phyloP scores from a whole-genome alignment of 2,797 vertebrate genomes.

The Momotus momota region DNA sequence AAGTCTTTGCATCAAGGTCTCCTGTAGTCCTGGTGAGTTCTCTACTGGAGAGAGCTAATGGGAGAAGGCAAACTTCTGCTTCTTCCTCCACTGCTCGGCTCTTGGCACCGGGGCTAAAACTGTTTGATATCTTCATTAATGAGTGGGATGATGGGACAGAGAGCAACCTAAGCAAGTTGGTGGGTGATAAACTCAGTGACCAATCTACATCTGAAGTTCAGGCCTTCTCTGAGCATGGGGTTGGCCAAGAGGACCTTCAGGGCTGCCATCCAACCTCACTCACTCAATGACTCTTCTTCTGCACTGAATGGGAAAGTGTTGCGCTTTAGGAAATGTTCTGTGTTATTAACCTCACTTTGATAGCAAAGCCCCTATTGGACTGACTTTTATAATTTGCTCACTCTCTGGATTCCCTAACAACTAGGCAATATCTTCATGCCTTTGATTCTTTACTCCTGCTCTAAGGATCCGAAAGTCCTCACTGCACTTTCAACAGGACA shows the following conservation, averaged over 20 bases:
- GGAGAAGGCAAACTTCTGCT: neutral
- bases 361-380: neutral
- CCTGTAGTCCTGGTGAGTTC: neutral
- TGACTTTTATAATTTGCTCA: neutral
- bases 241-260: neutral
- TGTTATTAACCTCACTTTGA: neutral
- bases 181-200: neutral
- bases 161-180: neutral
- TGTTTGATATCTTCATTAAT: neutral
- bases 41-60: neutral
- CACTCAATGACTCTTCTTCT: neutral
- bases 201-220: neutral
- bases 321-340: neutral
- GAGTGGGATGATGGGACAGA: neutral
- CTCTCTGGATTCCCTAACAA: neutral
- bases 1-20: neutral
- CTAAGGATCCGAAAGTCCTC: neutral
- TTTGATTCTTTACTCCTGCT: no score
- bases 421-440: neutral
- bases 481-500: neutral
- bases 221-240: neutral
- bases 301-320: neutral
- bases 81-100: neutral
- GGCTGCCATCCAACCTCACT: neutral
- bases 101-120: neutral